Base-by-base conservation (phyloP, 2,888 invertebrate species). In the Lasioglossum morio region DNA sequence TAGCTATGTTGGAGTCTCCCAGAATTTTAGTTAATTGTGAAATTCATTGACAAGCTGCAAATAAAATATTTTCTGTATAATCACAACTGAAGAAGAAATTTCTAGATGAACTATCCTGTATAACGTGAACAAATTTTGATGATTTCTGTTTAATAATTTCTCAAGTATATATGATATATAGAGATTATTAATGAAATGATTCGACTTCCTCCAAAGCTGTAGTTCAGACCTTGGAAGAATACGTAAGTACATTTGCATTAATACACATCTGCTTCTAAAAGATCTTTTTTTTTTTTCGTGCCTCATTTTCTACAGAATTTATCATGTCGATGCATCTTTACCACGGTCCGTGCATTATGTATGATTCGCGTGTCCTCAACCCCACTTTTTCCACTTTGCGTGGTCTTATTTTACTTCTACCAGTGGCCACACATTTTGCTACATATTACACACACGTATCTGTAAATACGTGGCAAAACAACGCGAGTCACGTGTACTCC, bases 301-400 rank as follows among this genome's bases (percentile, higher is more conserved):
- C 80, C 78, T 82, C 88, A 86, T 92, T 91, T 91, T 92, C 90
- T 85, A 91, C 92, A 86, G 91, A 89, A 93, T 91, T 94, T 94
- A 95, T 95, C 95, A 94, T 88, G 88, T 88, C 87, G 92, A 89
- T 91, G 92, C 93, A 95, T 95, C 95, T 94, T 89, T 75, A 86
- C 87, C 87, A 90, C 91, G 90, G 87, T 88, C 92, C 88, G 92
- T 94, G 93, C 94, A 94, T 95, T 94, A 95, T 94, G 94, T 93
- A 94, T 94, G 91, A 92, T 92, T 94, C 94, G 95, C 95, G 94
- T 95, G 95, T 93, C 92, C 88, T 90, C 88, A 90, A 81, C 91
- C 87, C 91, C 87, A 87, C 91, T 86, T 89, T 91, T 88, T 82
- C 87, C 66, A 72, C 84, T 76, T 82, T 70, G 74, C 85, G 79